phyloP scores from a whole-genome alignment of 2,888 invertebrate genomes.

The Heteropelma amictum region DNA sequence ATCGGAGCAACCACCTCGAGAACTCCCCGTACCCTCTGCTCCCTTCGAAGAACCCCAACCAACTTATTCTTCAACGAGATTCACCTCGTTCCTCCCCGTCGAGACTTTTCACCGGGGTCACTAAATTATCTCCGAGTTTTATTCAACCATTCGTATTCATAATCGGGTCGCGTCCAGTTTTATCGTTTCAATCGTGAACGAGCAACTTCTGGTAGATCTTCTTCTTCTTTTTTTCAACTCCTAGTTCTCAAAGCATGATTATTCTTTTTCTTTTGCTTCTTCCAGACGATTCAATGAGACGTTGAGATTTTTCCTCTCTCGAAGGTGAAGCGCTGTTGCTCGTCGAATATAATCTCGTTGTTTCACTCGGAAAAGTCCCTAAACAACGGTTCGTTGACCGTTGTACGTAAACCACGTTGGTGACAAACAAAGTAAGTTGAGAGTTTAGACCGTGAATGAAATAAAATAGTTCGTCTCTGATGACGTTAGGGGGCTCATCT shows the following conservation, averaged over 20 bases:
- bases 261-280: background rate
- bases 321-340: background rate
- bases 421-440: constrained; percentile 69
- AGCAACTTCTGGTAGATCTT: constrained; percentile 14
- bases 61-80: constrained; percentile 56
- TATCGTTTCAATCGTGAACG: constrained; percentile 37
- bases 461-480: constrained; percentile 67
- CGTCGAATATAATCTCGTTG: no score
- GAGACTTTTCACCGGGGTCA: constrained; percentile 57
- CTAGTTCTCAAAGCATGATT: background rate
- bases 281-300: no score
- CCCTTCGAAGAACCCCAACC: constrained; percentile 40
- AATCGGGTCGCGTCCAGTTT: constrained; percentile 54
- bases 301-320: no score
- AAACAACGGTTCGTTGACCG: background rate
- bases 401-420: constrained; percentile 31
- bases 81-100: constrained; percentile 39
- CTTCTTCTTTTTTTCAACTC: constrained; percentile 1
- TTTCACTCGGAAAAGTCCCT: no score
- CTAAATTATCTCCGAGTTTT: constrained; percentile 60
- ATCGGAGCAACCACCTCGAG: constrained; percentile 52
- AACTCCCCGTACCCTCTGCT: constrained; percentile 34
- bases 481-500: constrained; percentile 53
- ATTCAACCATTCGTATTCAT: constrained; percentile 59
- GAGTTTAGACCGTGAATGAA: constrained; percentile 69